Percentiles rank a stretch among this genome's conserved stretches.
Evolutionary conservation across 2,888 invertebrate species (phyloP).

Genomic region (Nephrotoma flavescens): DNA sequence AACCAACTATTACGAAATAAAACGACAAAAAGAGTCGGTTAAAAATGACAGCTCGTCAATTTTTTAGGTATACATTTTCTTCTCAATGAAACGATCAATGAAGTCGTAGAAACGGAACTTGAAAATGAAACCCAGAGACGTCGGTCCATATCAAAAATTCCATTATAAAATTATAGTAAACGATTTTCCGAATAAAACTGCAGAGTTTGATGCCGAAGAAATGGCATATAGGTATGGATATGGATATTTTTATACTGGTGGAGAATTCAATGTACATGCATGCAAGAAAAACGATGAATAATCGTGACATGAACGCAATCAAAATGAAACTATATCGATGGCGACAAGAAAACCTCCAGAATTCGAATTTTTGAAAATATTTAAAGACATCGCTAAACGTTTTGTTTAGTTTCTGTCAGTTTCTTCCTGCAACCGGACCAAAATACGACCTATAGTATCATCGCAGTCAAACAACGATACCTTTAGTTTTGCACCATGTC

Average conservation of each 20-base stretch:
- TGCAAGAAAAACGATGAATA: slow-evolving; percentile 20
- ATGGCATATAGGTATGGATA: slow-evolving; percentile 44
- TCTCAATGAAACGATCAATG: background rate
- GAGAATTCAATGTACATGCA: slow-evolving; percentile 14
- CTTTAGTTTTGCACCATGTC: too few relatives aligned
- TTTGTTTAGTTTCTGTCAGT: slow-evolving; percentile 79
- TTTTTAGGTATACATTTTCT: too few relatives aligned
- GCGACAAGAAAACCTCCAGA: slow-evolving; percentile 59
- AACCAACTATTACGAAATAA: too few relatives aligned
- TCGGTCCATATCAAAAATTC: slow-evolving; percentile 46
- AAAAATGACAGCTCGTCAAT: too few relatives aligned
- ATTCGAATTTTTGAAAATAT: slow-evolving; percentile 54
- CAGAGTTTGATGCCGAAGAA: slow-evolving; percentile 37
- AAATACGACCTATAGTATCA: too few relatives aligned
- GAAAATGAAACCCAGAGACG: slow-evolving; percentile 42
- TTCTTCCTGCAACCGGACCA: slow-evolving; percentile 45
- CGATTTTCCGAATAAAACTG: slow-evolving; percentile 42
- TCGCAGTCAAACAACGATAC: too few relatives aligned
- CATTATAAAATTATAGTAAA: slow-evolving; percentile 36
- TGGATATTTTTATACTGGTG: slow-evolving; percentile 12
- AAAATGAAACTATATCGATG: slow-evolving; percentile 48
- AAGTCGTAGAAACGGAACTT: slow-evolving; percentile 17
- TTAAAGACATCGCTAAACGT: slow-evolving; percentile 54
- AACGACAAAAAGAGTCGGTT: too few relatives aligned
- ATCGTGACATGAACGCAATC: slow-evolving; percentile 25